phyloP scores from a whole-genome alignment of 2,888 invertebrate genomes.

The Euproctis similis region DNA sequence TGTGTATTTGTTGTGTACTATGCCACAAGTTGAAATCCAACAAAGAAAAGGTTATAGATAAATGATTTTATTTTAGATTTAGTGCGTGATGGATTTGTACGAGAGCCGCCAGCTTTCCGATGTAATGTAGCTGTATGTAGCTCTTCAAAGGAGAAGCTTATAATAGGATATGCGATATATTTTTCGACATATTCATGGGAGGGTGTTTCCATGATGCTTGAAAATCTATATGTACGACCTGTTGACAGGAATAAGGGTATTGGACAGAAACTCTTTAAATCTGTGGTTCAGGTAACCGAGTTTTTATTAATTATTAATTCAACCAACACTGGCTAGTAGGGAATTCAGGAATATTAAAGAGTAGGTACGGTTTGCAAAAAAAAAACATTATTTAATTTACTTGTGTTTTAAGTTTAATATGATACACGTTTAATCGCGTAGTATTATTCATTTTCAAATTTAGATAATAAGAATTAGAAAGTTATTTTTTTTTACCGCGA shows the following conservation, averaged over 20 bases:
- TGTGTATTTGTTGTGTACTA: too few species aligned
- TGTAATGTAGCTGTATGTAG: slow-evolving; percentile 81
- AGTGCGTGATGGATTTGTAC: slow-evolving; percentile 82
- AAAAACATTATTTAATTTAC: too few species aligned
- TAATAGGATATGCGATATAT: slow-evolving; percentile 88
- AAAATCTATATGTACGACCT: slow-evolving; percentile 88
- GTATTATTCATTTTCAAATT: too few species aligned
- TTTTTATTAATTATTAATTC: too few species aligned
- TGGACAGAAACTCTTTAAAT: slow-evolving; percentile 79
- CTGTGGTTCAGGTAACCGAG: slow-evolving; percentile 82
- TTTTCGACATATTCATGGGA: slow-evolving; percentile 90
- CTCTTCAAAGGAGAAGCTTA: slow-evolving; percentile 1
- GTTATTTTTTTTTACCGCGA: too few species aligned
- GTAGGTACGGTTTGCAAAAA: too few species aligned
- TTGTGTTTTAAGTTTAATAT: too few species aligned
- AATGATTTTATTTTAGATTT: slow-evolving; percentile 59
- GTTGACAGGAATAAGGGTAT: slow-evolving; percentile 78
- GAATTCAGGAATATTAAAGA: too few species aligned
- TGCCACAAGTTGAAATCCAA: too few species aligned
- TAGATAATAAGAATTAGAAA: too few species aligned
- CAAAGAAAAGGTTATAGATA: not conserved
- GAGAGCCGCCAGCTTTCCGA: slow-evolving; percentile 78
- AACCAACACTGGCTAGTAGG: too few species aligned
- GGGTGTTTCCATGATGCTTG: slow-evolving; percentile 86
- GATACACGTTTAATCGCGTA: too few species aligned